Base-by-base conservation (phyloP, 2,113 vertebrate genomes). In the Pyrgilauda ruficollis region DNA sequence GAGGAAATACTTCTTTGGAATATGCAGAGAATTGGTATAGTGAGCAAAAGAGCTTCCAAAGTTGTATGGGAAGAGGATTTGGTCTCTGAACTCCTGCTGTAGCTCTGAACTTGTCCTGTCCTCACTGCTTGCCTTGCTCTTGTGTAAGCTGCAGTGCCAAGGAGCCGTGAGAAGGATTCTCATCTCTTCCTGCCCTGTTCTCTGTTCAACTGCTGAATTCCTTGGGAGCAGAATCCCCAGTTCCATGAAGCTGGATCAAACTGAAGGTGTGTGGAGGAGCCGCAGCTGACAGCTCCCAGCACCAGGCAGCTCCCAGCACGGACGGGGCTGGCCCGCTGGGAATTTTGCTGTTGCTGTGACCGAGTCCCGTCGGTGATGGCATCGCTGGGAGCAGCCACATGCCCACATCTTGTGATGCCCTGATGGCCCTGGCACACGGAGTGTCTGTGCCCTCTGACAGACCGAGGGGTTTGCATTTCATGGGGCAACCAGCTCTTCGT, bases 311-410 rank as follows among this genome's bases (percentile, higher is more conserved):
- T 74, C 70, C 27, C 56, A 9, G 39, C 35, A 10, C 1, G 1
- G 39, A 0, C 2, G 3, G 63, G 6, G n/a, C 55, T 15, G 59
- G 16, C 10, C 26, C 0, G 0, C 26, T 8, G 2, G 4, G 22
- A 1, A 10, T 50, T 14, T 4, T 5, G 46, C 53, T 11, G 9
- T 1, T 1, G 27, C 73, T 41, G 58, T 9, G 26, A 6, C 53
- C 7, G 4, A 18, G 33, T 35, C 15, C 61, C 0, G 0, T 10
- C 4, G 1, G 21, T 8, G 66, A 1, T 0, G 5, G 37, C 52
- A 1, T 5, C 15, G 19, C 63, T 13, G 35, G 30, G 7, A 37
- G 37, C 9, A 24, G 28, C 43, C 46, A 4, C 23, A 4, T 4
- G 26, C 44, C 8, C 39, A 4, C 4, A 2, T 2, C 31, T 4